Conservation (phyloP, 92 coral and sea anemone genomes). For the Diadumene lineata region DNA sequence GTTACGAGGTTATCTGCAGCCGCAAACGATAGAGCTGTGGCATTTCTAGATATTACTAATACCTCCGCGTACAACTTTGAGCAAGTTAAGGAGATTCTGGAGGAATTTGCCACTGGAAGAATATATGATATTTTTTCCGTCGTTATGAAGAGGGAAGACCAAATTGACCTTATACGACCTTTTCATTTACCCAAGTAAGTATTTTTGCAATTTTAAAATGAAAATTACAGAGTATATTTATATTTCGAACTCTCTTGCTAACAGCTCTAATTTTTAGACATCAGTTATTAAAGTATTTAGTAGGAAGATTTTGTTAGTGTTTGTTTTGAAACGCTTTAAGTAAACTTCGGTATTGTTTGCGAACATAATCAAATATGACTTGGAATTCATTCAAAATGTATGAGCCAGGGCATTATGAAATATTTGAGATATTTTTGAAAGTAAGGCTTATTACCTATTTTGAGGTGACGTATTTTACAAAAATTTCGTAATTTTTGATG, state of each 20-base stretch:
- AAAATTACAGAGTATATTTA: too few species aligned
- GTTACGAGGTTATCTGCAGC: neutral
- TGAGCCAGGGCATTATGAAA: neutral
- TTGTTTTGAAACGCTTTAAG: neutral
- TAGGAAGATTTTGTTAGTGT: neutral
- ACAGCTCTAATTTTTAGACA: neutral
- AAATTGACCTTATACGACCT: conserved; percentile 3
- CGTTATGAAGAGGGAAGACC: neutral
- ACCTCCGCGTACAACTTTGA: neutral
- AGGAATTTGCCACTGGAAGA: neutral
- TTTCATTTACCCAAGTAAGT: neutral
- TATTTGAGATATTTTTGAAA: neutral
- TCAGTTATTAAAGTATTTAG: neutral
- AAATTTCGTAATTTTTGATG: too few species aligned
- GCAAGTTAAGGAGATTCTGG: neutral
- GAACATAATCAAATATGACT: neutral
- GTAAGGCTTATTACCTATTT: too few species aligned
- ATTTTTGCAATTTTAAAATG: neutral
- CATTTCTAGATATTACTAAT: conserved; percentile 11
- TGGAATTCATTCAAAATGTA: neutral
- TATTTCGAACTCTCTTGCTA: neutral
- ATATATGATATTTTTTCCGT: neutral
- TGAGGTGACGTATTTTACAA: neutral
- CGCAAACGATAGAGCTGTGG: conserved; percentile 12
- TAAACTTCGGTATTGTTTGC: neutral